Conservation (phyloP, 1,140 invertebrate species). For the Piezodorus guildinii region DNA sequence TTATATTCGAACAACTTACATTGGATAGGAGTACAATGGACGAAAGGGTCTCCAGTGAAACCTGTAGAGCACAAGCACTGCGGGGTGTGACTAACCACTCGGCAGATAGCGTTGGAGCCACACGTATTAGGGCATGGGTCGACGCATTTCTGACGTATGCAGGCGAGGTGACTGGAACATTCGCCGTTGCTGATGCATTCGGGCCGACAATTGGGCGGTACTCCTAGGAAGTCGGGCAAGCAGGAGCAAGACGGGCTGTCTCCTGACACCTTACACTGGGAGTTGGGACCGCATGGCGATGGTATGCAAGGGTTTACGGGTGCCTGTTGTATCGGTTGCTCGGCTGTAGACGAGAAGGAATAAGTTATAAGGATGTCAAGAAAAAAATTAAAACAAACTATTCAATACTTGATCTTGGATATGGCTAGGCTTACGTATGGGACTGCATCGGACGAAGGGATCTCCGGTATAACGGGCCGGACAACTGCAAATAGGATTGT, state of each 20-base stretch:
- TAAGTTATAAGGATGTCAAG: background rate
- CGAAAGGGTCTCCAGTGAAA: conserved; percentile 53
- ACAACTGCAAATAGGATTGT: conserved; percentile 53
- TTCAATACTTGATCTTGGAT: background rate
- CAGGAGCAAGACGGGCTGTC: conserved; percentile 49
- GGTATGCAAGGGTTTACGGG: conserved; percentile 41
- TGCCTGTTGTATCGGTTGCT: conserved; percentile 4
- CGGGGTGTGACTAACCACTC: conserved; percentile 52
- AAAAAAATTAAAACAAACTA: background rate
- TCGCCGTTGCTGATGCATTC: conserved; percentile 50
- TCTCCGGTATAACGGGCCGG: conserved; percentile 46
- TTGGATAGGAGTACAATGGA: conserved; percentile 37
- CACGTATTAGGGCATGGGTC: conserved; percentile 51
- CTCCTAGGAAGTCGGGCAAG: conserved; percentile 44
- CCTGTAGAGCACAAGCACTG: conserved; percentile 48
- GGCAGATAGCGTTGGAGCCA: conserved; percentile 46
- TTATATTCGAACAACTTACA: conserved; percentile 19
- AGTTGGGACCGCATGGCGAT: conserved; percentile 52
- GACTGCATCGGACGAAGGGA: conserved; percentile 44
- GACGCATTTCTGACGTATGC: conserved; percentile 46
- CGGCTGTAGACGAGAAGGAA: background rate
- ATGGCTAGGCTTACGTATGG: conserved; percentile 33
- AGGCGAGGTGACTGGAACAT: conserved; percentile 46
- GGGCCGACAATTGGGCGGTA: conserved; percentile 46
- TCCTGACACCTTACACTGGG: conserved; percentile 44